These are phyloP conservation scores for Pararge aegeria DNA, from an alignment of 1,140 invertebrate species.

Conservation along the genomic window DNA sequence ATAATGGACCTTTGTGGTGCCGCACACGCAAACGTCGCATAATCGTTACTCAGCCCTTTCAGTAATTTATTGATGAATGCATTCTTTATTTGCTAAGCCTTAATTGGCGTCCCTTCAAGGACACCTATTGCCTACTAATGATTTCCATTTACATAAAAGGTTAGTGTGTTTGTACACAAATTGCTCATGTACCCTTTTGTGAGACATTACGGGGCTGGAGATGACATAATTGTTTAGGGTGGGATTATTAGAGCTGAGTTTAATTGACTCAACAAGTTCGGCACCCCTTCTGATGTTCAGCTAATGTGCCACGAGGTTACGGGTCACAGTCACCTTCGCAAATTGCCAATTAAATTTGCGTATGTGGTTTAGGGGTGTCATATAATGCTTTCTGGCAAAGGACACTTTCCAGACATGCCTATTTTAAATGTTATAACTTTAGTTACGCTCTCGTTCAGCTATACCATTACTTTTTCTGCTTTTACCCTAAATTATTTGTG, in stretches of 20 bases:
- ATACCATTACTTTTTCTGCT: not conserved
- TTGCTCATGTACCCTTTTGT: conserved; percentile 58
- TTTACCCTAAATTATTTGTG: not conserved
- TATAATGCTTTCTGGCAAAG: not conserved
- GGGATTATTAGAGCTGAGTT: conserved; percentile 59
- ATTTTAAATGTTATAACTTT: not conserved
- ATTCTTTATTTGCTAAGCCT: conserved; percentile 26
- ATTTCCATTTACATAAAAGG: conserved; percentile 33
- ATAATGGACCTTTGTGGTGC: conserved; percentile 32
- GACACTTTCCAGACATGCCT: not conserved
- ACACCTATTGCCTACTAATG: conserved; percentile 21
- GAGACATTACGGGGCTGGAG: conserved; percentile 49
- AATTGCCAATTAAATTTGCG: conserved; percentile 2
- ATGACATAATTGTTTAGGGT: conserved; percentile 71
- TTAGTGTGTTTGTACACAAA: conserved; percentile 39
- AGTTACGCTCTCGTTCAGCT: not conserved
- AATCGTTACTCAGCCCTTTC: conserved; percentile 26
- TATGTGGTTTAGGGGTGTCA: not conserved
- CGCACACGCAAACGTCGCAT: conserved; percentile 35
- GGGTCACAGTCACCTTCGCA: conserved; percentile 23
- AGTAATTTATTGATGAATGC: conserved; percentile 25
- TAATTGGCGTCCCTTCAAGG: conserved; percentile 24
- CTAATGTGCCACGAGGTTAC: conserved; percentile 40
- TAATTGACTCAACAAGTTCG: conserved; percentile 71
- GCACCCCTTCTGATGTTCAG: conserved; percentile 53